Evolutionary conservation across 2,888 invertebrate species (phyloP).

Genomic region (Drosophila paranaensis): DNA sequence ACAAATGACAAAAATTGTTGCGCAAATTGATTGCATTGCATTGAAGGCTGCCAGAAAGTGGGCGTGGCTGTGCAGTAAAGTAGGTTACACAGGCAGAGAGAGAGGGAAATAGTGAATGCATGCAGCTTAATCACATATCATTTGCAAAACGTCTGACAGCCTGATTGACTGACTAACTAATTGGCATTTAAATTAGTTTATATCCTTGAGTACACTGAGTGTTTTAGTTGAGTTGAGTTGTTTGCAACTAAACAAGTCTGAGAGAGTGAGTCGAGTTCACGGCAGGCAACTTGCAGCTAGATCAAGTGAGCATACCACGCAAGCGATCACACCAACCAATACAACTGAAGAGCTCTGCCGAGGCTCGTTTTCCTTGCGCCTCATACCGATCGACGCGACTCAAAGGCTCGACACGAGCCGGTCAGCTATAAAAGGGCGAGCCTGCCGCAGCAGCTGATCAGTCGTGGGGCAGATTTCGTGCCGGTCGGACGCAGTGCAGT

Average conservation of each 20-base stretch:
- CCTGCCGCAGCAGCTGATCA: neutral
- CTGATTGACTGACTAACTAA: slow-evolving; percentile 4
- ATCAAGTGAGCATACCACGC: no score
- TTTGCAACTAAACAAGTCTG: neutral
- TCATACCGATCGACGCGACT: no score
- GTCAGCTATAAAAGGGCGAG: neutral
- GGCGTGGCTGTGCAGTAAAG: neutral
- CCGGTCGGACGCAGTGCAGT: neutral
- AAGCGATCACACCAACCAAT: neutral
- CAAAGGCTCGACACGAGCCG: neutral
- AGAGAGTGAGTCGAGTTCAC: neutral
- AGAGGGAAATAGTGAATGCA: neutral
- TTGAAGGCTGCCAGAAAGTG: slow-evolving; percentile 10
- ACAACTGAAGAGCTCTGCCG: neutral
- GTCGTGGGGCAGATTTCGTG: neutral
- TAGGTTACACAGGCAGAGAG: slow-evolving; percentile 10
- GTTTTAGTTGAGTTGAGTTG: neutral
- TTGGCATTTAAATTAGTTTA: neutral
- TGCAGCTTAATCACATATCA: slow-evolving; percentile 35
- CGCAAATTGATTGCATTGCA: slow-evolving; percentile 71
- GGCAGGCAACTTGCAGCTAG: no score
- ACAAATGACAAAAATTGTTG: slow-evolving; percentile 70
- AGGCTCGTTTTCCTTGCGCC: no score
- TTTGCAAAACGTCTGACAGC: slow-evolving; percentile 16
- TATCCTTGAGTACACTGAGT: neutral